A percentile compares a stretch with the other conserved stretches of the same genome.
Evolutionary conservation across 2,113 vertebrate species (phyloP).

Genomic region (Trematomus loennbergii): DNA sequence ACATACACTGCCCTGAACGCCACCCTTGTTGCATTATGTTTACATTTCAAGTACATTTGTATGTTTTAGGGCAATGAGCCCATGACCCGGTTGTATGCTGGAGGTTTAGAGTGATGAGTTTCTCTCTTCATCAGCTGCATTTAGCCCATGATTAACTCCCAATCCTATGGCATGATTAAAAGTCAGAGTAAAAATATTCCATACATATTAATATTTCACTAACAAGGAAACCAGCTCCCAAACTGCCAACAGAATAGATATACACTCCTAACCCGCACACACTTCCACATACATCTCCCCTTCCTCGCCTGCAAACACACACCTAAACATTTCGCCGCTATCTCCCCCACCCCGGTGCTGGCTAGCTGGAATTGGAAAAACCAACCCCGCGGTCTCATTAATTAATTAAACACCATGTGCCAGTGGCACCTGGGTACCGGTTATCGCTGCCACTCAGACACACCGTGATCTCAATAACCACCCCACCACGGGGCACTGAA

Average conservation of each 20-base stretch:
- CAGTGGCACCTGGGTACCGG: conserved; percentile 80
- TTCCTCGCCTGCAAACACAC: conserved; percentile 74
- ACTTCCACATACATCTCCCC: conserved; percentile 66
- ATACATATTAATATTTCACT: conserved; percentile 81
- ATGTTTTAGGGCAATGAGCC: conserved; percentile 51
- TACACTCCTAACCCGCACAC: conserved; percentile 52
- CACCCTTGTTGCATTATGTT: conserved; percentile 13
- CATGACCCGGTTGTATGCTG: conserved; percentile 71
- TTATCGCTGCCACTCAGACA: conserved; percentile 83
- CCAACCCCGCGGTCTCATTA: conserved; percentile 84
- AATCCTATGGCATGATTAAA: conserved; percentile 79
- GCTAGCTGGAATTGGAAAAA: conserved; percentile 81
- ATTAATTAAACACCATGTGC: conserved; percentile 82
- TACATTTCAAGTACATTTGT: conserved; percentile 19
- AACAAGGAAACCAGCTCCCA: conserved; percentile 82
- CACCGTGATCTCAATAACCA: conserved; percentile 79
- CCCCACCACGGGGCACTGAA: conserved; percentile 76
- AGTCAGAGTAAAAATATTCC: conserved; percentile 83
- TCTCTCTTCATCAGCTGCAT: conserved; percentile 76
- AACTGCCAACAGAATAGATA: conserved; percentile 86
- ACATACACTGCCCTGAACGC: background rate
- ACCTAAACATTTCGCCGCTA: conserved; percentile 77
- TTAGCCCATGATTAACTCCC: conserved; percentile 80
- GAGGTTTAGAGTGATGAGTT: conserved; percentile 62
- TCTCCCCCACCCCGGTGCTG: conserved; percentile 64